Percentiles rank a stretch among this genome's conserved stretches.
phyloP scores from a whole-genome alignment of 2,888 invertebrate genomes.

The Pogonocherus hispidulus region DNA sequence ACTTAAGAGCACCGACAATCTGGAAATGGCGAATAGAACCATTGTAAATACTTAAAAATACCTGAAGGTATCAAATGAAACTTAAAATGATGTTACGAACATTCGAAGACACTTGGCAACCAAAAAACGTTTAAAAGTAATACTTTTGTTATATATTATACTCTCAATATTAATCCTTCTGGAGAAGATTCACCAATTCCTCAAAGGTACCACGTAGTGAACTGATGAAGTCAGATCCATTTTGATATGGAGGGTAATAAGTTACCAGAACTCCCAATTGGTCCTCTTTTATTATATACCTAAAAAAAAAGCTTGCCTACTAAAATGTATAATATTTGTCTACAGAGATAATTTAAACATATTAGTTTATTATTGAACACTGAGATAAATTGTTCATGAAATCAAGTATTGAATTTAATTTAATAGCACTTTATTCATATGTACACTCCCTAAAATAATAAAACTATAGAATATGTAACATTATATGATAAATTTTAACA shows the following conservation, averaged over 20 bases:
- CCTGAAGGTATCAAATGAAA: neutral
- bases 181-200: constrained; percentile 71
- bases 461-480: no score
- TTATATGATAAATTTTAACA: no score
- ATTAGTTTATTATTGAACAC: no score
- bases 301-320: constrained; percentile 67
- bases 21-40: neutral
- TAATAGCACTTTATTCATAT: no score
- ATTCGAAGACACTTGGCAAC: neutral
- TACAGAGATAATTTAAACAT: no score
- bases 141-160: neutral
- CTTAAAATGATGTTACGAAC: neutral
- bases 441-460: no score
- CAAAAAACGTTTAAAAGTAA: neutral
- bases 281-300: constrained; percentile 89
- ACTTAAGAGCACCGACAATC: neutral
- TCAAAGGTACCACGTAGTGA: constrained; percentile 81
- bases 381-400: no score
- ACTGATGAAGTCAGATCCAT: constrained; percentile 80
- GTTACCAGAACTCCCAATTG: constrained; percentile 87
- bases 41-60: neutral
- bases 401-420: no score
- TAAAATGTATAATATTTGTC: no score
- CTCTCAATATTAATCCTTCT: constrained; percentile 31
- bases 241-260: constrained; percentile 80